Evolutionary conservation across 2,888 invertebrate genomes (phyloP), one percentile per base, ranked within the genome.

Genomic region (Vandiemenella viatica): DNA sequence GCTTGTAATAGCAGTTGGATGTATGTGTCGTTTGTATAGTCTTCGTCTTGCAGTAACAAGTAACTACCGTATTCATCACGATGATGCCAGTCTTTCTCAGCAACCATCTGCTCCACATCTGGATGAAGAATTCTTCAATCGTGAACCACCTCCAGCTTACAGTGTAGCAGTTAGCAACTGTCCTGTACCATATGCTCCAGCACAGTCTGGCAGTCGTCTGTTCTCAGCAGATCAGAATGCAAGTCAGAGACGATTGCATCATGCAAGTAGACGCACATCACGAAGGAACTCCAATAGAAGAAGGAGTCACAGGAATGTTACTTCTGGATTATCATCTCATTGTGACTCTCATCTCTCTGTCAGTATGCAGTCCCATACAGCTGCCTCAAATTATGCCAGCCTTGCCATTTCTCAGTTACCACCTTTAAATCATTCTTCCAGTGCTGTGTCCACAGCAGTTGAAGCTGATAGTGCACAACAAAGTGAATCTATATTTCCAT

Each of bases 141-240:
- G 67, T n/a, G 65, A 68, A 37, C 66, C 68, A 2, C 72, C 72
- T 1, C 72, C 72, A 4, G 63, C 68, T 0, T 72, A 71, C 56
- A 63, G 65, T 23, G 68, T 68, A 37, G 69, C 71, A 23, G 67
- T 70, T 5, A 15, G 26, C 15, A 23, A 23, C 19, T 42, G 42
- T 5, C 42, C 7, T 8, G 18, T n/a, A 20, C 44, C n/a, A n/a
- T 20, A 32, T 13, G 10, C 47, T 15, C 42, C 47, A 4, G 15
- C 38, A 21, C 32, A 32, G 5, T 23, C 7, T 16, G 32, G 18
- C 19, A 15, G 43, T 23, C 43, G 23, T 8, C 8, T 15, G 13
- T 43, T 43, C 26, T 3, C 46, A 22, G 16, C 21, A 2, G 46
- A 38, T 3, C 38, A 21, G 37, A 37, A 46, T 22, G 16, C 22